Conservation (phyloP, 1,140 invertebrate species). For the Lepidurus apus region DNA sequence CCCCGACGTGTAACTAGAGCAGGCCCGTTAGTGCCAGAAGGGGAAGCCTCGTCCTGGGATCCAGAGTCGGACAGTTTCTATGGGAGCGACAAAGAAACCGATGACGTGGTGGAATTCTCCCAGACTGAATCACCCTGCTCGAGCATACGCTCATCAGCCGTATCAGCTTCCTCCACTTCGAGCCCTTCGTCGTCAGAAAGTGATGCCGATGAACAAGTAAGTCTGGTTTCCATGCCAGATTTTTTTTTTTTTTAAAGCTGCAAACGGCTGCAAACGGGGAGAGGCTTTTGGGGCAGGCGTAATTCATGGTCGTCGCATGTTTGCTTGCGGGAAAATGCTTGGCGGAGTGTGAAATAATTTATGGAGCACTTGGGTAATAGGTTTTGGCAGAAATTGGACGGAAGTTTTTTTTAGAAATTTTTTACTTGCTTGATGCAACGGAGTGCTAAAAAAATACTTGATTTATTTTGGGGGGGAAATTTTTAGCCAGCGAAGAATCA, state of each 20-base stretch:
- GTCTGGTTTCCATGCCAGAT: neutral
- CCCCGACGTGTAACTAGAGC: neutral
- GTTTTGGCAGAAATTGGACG: no score
- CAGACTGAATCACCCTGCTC: constrained; percentile 30
- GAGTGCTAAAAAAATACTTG: neutral
- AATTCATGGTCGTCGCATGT: neutral
- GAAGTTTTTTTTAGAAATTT: neutral
- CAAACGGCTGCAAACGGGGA: neutral
- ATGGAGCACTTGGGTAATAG: no score
- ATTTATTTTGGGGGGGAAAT: neutral
- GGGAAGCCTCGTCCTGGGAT: neutral
- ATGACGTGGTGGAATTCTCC: constrained; percentile 63
- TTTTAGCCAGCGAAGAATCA: neutral
- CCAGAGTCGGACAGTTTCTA: constrained; percentile 54
- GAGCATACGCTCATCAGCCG: neutral
- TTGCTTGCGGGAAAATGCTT: neutral
- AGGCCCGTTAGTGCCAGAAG: constrained; percentile 8
- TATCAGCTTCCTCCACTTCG: neutral
- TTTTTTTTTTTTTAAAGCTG: neutral
- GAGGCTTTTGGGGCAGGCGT: neutral
- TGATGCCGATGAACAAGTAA: constrained; percentile 6
- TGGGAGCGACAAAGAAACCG: constrained; percentile 58
- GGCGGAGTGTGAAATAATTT: neutral
- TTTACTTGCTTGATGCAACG: neutral
- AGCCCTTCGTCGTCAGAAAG: neutral